Conservation (phyloP, 1,140 invertebrate species). For the Ooceraea biroi region DNA sequence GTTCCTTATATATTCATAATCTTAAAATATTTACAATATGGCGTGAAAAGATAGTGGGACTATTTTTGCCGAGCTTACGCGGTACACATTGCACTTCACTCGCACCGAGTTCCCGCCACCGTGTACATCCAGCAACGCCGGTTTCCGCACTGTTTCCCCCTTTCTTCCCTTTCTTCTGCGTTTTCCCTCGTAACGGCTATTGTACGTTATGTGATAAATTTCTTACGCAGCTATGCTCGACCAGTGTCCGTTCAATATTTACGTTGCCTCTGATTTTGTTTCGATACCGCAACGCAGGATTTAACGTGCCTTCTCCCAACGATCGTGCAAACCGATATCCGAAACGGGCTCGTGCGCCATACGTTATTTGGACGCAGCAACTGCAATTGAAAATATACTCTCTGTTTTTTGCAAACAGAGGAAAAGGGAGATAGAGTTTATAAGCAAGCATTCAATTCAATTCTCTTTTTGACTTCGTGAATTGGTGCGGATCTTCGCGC, state of each 20-base stretch:
- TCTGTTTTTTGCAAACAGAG: no score
- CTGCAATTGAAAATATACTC: neutral
- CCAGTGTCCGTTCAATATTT: constrained; percentile 40
- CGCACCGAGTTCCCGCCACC: neutral
- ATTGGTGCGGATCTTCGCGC: neutral
- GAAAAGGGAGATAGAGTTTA: no score
- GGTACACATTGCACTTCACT: neutral
- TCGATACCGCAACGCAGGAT: neutral
- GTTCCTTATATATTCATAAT: constrained; percentile 13
- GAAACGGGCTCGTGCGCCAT: neutral
- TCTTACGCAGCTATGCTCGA: neutral
- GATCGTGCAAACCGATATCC: neutral
- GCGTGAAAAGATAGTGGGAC: neutral
- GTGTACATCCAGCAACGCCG: neutral
- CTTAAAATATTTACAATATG: constrained; percentile 22
- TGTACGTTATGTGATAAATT: constrained; percentile 17
- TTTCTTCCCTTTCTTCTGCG: neutral
- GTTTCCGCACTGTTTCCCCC: neutral
- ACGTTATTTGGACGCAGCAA: neutral
- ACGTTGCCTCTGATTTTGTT: constrained; percentile 35
- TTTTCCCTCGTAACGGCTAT: neutral
- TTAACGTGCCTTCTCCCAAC: neutral
- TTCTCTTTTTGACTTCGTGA: neutral
- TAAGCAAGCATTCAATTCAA: no score
- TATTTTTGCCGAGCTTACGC: neutral